These are phyloP conservation scores for Fundulus diaphanus DNA, from an alignment of 2,797 vertebrate genomes.

Conservation along the genomic window DNA sequence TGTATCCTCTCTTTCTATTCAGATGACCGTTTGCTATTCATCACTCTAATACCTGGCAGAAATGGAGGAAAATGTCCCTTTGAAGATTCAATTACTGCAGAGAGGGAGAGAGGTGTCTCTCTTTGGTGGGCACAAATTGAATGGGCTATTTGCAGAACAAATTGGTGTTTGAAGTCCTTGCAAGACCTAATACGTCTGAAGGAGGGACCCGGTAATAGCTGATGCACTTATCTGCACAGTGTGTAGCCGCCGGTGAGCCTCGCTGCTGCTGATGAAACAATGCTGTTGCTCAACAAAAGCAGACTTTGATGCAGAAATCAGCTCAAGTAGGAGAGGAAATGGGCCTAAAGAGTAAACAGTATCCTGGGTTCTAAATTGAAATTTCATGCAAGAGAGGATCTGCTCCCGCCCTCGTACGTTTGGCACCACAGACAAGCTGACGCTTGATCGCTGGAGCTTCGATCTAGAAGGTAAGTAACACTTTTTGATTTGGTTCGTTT, in stretches of 20 bases:
- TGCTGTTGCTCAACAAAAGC: slow-evolving; percentile 31
- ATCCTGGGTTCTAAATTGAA: slow-evolving; percentile 24
- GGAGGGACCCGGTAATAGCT: slow-evolving; percentile 76
- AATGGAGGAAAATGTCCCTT: slow-evolving; percentile 81
- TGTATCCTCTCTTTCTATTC: slow-evolving; percentile 77
- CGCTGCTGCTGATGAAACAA: slow-evolving; percentile 54
- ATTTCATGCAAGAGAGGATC: slow-evolving; percentile 12
- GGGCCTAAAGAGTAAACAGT: slow-evolving; percentile 37
- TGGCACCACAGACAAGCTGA: not conserved
- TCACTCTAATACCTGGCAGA: slow-evolving; percentile 77
- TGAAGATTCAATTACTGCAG: slow-evolving; percentile 87
- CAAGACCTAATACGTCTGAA: slow-evolving; percentile 82
- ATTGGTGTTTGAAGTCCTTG: slow-evolving; percentile 85
- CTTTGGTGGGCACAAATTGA: slow-evolving; percentile 78
- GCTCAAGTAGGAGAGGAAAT: slow-evolving; percentile 39
- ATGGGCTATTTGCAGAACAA: slow-evolving; percentile 86
- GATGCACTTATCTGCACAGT: slow-evolving; percentile 75
- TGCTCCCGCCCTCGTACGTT: slow-evolving; percentile 4
- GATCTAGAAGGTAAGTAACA: not conserved
- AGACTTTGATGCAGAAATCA: slow-evolving; percentile 51
- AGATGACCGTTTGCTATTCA: slow-evolving; percentile 81
- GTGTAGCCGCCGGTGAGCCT: slow-evolving; percentile 47
- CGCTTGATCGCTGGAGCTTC: not conserved
- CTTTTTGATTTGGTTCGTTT: slow-evolving; percentile 1
- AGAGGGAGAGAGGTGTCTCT: slow-evolving; percentile 78